Conservation (phyloP, 2,797 vertebrate species). For the Epinephelus malabaricus region DNA sequence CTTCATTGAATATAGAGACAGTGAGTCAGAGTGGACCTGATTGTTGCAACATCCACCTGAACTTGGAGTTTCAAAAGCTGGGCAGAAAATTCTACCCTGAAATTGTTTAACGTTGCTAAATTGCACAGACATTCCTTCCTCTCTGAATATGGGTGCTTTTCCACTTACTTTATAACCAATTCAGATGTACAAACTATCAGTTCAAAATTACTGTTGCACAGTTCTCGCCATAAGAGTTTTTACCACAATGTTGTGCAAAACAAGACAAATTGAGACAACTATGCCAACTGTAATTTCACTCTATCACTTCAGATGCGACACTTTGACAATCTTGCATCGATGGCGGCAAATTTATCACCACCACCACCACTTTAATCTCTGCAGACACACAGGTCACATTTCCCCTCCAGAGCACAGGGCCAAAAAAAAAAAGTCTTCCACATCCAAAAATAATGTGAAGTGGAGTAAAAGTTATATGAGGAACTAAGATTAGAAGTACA, state of each 20-base stretch:
- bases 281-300: constrained; percentile 22
- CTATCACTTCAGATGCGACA: constrained; percentile 24
- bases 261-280: constrained; percentile 5
- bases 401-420: not conserved
- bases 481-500: not conserved
- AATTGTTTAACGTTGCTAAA: constrained; percentile 28
- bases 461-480: not conserved
- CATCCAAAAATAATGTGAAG: not conserved
- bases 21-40: not conserved
- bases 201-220: not conserved
- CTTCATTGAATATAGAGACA: not conserved
- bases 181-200: constrained; percentile 13
- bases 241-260: constrained; percentile 2
- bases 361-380: constrained; percentile 2
- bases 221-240: not conserved
- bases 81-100: not conserved
- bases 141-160: constrained; percentile 21
- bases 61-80: not conserved
- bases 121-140: constrained; percentile 15
- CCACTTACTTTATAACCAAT: constrained; percentile 18
- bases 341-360: not conserved
- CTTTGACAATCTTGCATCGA: constrained; percentile 8
- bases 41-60: constrained; percentile 12
- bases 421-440: not conserved
- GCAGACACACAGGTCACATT: not conserved